Evolutionary conservation across 1,140 invertebrate genomes (phyloP).

Genomic region (Popillia japonica): DNA sequence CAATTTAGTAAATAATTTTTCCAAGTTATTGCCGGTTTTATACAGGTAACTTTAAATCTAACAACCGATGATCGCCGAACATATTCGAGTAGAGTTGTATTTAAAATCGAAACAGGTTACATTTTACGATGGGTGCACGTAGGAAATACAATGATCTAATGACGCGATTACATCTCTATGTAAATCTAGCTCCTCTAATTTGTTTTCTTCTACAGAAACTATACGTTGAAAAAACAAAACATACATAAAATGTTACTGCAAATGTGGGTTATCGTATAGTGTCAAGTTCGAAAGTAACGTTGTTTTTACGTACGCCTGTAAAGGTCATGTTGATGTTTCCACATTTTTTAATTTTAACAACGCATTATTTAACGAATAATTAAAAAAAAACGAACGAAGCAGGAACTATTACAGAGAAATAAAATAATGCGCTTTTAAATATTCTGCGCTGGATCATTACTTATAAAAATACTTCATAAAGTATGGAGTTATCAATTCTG

Average conservation of each 20-base stretch:
- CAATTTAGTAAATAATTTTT: conserved; percentile 22
- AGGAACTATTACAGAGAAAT: too few species aligned
- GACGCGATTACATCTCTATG: conserved; percentile 1
- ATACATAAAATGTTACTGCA: conserved; percentile 2
- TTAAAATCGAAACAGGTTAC: conserved; percentile 26
- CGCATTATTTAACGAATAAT: neutral
- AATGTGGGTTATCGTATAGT: neutral
- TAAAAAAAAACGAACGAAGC: too few species aligned
- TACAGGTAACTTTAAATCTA: conserved; percentile 33
- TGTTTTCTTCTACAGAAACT: neutral
- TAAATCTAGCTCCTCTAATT: conserved; percentile 8
- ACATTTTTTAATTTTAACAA: neutral
- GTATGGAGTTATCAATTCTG: too few species aligned
- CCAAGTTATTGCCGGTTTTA: conserved; percentile 21
- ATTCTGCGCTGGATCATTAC: too few species aligned
- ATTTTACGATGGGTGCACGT: neutral
- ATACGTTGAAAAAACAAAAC: neutral
- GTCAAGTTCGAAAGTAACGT: conserved; percentile 2
- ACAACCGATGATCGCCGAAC: neutral
- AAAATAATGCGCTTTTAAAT: too few species aligned
- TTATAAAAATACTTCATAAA: too few species aligned
- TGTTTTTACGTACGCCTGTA: neutral
- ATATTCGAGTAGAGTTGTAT: neutral
- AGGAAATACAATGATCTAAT: neutral
- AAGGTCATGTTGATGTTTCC: conserved; percentile 29